Percentiles rank a stretch among this genome's conserved stretches.
These are phyloP conservation scores for Tachina fera DNA, from an alignment of 2,888 invertebrate genomes.

Conservation along the genomic window DNA sequence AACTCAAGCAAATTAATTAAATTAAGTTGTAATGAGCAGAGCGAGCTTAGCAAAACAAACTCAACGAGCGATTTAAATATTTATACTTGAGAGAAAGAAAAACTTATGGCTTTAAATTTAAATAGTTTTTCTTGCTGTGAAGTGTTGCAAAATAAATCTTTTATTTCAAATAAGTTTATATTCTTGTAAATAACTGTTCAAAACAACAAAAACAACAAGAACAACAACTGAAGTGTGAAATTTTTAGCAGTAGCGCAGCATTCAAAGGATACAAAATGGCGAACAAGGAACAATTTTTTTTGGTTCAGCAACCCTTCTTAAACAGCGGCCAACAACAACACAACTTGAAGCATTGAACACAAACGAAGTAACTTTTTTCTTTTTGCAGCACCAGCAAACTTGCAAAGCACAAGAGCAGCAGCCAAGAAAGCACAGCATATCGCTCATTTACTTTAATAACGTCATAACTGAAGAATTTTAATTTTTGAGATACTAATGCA, in stretches of 20 bases:
- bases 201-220: constrained; percentile 30
- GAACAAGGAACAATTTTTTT: constrained; percentile 24
- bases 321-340: constrained; percentile 26
- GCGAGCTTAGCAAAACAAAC: constrained; percentile 32
- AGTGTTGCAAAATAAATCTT: constrained; percentile 47
- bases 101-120: constrained; percentile 43
- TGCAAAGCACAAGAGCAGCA: constrained; percentile 24
- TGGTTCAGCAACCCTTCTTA: constrained; percentile 39
- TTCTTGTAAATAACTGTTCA: neutral
- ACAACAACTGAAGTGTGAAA: constrained; percentile 21
- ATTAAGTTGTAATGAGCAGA: constrained; percentile 37
- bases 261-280: constrained; percentile 39
- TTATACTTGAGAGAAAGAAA: constrained; percentile 43
- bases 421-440: neutral
- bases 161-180: neutral
- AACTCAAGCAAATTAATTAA: constrained; percentile 32
- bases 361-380: constrained; percentile 67
- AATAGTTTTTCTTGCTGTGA: constrained; percentile 13
- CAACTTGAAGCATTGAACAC: constrained; percentile 55
- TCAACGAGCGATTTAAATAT: constrained; percentile 25
- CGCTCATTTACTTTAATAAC: too few species aligned
- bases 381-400: constrained; percentile 27
- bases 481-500: too few species aligned
- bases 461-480: too few species aligned
- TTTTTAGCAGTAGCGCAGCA: constrained; percentile 52